Evolutionary conservation across 2,797 vertebrate species (phyloP).

Genomic region (Pempheris klunzingeri): DNA sequence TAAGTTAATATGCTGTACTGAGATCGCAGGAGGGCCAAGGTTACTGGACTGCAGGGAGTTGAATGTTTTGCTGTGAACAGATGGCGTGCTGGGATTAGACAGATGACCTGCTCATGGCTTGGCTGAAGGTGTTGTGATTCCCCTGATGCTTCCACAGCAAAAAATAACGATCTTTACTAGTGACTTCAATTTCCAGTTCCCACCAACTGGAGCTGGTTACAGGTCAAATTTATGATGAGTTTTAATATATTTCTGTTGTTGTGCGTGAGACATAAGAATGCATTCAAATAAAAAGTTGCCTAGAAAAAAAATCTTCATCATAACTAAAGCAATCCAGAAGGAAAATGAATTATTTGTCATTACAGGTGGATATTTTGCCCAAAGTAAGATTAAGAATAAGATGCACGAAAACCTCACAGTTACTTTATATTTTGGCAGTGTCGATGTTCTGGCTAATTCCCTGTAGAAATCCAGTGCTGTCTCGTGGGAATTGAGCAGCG

Average conservation of each 20-base stretch:
- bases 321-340: neutral
- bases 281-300: neutral
- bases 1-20: constrained; percentile 2
- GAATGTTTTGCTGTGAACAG: constrained; percentile 59
- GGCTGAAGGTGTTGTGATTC: constrained; percentile 38
- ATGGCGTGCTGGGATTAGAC: constrained; percentile 70
- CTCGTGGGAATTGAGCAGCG: constrained; percentile 54
- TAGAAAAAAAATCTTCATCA: neutral
- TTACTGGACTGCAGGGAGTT: constrained; percentile 20
- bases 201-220: neutral
- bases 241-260: neutral
- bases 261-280: neutral
- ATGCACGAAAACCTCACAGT: neutral
- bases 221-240: neutral
- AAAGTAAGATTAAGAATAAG: neutral
- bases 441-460: constrained; percentile 32
- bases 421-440: neutral
- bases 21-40: constrained; percentile 39
- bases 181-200: neutral
- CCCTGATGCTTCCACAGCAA: constrained; percentile 5
- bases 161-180: constrained; percentile 35
- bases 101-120: constrained; percentile 50
- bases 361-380: neutral
- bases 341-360: neutral
- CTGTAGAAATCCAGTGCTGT: constrained; percentile 19